Percentiles rank a stretch among this genome's conserved stretches.
phyloP scores from a whole-genome alignment of 2,888 invertebrate genomes.

The Crematogaster levior region DNA sequence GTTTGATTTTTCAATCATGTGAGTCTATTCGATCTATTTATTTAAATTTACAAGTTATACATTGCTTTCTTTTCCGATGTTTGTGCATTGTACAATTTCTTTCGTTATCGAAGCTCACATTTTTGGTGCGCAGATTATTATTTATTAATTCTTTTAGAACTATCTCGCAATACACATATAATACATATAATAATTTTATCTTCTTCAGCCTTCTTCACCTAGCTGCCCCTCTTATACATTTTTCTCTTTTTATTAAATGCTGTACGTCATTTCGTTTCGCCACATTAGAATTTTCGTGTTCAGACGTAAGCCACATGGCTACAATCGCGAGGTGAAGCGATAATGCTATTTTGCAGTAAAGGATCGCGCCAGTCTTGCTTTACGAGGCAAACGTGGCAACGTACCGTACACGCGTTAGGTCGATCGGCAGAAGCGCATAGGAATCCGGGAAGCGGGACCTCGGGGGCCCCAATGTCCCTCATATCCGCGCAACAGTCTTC shows the following conservation, averaged over 20 bases:
- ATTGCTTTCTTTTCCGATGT: too few relatives aligned
- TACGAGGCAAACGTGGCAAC: slow-evolving; percentile 29
- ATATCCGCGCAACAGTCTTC: slow-evolving; percentile 41
- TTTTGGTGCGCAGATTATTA: neutral
- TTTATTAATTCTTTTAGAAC: neutral
- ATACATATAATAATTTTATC: too few relatives aligned
- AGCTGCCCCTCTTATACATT: neutral
- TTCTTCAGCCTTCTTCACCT: too few relatives aligned
- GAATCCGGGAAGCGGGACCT: slow-evolving; percentile 58
- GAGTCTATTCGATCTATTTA: neutral
- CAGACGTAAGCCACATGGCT: neutral
- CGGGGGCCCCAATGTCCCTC: slow-evolving; percentile 50
- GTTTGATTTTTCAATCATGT: too few relatives aligned
- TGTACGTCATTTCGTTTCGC: too few relatives aligned
- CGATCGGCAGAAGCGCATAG: slow-evolving; percentile 58
- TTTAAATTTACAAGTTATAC: neutral
- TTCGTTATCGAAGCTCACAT: neutral
- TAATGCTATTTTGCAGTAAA: slow-evolving; percentile 21
- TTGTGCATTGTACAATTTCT: neutral
- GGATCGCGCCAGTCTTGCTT: slow-evolving; percentile 22
- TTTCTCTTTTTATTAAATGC: too few relatives aligned
- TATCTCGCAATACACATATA: neutral
- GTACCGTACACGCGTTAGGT: slow-evolving; percentile 58
- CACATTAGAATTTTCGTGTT: neutral
- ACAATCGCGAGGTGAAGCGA: slow-evolving; percentile 14